Conservation (phyloP, 2,888 invertebrate genomes). For the Stenurella melanura region DNA sequence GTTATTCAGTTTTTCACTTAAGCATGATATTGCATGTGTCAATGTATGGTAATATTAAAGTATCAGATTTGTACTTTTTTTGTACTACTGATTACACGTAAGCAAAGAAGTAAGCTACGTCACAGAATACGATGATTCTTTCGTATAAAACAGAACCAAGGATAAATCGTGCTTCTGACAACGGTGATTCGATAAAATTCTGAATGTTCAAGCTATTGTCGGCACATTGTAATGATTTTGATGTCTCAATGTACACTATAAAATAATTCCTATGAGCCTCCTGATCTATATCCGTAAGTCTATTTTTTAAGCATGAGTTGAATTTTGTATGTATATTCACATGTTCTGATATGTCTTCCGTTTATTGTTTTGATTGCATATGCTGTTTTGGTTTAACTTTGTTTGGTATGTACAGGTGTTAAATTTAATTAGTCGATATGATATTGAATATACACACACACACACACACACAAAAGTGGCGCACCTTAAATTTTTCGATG, state of each 20-base stretch:
- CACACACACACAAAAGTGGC: too few species aligned
- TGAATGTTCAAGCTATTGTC: background rate
- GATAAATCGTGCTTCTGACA: background rate
- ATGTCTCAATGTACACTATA: background rate
- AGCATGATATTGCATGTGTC: conserved; percentile 4
- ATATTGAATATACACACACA: too few species aligned
- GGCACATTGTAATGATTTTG: too few species aligned
- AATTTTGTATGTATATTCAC: conserved; percentile 32
- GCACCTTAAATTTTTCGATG: too few species aligned
- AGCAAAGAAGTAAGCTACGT: background rate
- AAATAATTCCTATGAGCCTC: background rate
- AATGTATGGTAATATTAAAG: background rate
- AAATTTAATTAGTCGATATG: too few species aligned
- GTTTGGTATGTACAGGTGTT: too few species aligned
- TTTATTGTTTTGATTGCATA: conserved; percentile 2
- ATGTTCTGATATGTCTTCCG: conserved; percentile 16
- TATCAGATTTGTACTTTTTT: background rate
- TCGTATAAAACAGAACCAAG: background rate
- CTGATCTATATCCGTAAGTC: conserved; percentile 29
- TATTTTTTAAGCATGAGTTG: conserved; percentile 28
- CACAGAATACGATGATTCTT: background rate
- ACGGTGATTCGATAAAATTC: background rate
- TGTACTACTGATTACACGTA: background rate
- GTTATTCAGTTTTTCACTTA: background rate
- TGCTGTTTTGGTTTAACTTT: background rate